A percentile compares a stretch with the other conserved stretches of the same genome.
Evolutionary conservation across 2,888 invertebrate genomes (phyloP).

Genomic region (Cetonia aurata): DNA sequence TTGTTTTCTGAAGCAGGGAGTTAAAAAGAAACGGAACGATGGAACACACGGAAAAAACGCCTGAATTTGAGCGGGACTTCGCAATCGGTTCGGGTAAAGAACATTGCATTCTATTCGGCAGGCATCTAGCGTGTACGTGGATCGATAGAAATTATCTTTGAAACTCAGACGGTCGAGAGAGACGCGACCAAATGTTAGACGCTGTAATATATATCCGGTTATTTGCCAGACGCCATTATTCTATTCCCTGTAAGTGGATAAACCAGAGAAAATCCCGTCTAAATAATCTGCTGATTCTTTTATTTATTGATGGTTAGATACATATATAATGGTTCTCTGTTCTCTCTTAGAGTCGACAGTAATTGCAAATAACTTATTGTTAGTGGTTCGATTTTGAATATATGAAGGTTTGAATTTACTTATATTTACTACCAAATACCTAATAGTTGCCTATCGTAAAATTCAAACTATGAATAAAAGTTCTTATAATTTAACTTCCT

Average conservation of each 20-base stretch:
- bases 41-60: constrained; percentile 11
- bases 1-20: constrained; percentile 21
- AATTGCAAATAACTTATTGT: too few relatives aligned
- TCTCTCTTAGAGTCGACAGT: too few relatives aligned
- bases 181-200: constrained; percentile 19
- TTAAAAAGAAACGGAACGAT: constrained; percentile 21
- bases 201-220: constrained; percentile 20
- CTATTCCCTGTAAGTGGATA: background rate
- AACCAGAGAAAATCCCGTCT: background rate
- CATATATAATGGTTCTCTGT: too few relatives aligned
- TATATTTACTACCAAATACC: too few relatives aligned
- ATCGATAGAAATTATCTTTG: constrained; percentile 37
- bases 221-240: constrained; percentile 33
- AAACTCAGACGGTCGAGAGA: constrained; percentile 29
- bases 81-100: constrained; percentile 34
- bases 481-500: too few relatives aligned
- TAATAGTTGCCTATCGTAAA: too few relatives aligned
- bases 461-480: too few relatives aligned
- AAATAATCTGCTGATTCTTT: too few relatives aligned
- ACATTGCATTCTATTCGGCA: background rate
- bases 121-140: background rate
- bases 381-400: too few relatives aligned
- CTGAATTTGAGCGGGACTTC: constrained; percentile 31
- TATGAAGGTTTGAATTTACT: too few relatives aligned
- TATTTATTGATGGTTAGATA: too few relatives aligned